These are phyloP conservation scores for Cladorhizidae sp. DNA, from an alignment of 37 sponge, comb jelly and placozoan genomes.

Conservation along the genomic window DNA sequence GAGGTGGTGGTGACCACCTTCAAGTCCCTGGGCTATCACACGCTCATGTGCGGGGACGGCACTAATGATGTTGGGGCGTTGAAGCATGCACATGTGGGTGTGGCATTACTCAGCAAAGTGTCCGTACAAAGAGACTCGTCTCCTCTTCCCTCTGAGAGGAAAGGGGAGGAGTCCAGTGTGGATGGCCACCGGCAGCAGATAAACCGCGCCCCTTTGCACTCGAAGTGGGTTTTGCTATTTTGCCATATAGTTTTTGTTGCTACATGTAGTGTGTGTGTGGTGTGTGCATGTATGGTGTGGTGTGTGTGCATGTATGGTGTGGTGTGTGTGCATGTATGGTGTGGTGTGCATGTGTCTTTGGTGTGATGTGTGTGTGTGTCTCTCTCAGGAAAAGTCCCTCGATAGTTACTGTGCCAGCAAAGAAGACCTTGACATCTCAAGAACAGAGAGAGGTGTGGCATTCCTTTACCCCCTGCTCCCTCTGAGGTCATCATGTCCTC, in stretches of 20 bases:
- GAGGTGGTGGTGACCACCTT: slow-evolving; percentile 81
- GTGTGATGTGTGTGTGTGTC: no score
- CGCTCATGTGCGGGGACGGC: slow-evolving; percentile 99
- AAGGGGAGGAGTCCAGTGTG: background rate
- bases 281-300: no score
- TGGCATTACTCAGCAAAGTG: slow-evolving; percentile 58
- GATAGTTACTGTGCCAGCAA: background rate
- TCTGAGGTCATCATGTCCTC: no score
- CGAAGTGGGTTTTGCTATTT: no score
- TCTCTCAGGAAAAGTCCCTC: background rate
- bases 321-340: no score
- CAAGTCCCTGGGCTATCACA: slow-evolving; percentile 66
- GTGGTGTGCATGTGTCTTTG: no score
- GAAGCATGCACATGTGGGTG: slow-evolving; percentile 98
- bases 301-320: no score
- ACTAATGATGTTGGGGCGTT: slow-evolving; percentile 99
- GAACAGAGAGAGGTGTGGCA: slow-evolving; percentile 30
- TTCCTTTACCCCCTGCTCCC: background rate
- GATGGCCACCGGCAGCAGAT: background rate
- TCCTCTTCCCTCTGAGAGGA: background rate
- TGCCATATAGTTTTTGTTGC: no score
- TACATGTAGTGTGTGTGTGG: no score
- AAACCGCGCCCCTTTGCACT: slow-evolving; percentile 24
- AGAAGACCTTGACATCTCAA: slow-evolving; percentile 16
- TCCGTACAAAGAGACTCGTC: slow-evolving; percentile 7